Conservation (phyloP, 1,140 invertebrate species). For the Aradophagus sp. region DNA sequence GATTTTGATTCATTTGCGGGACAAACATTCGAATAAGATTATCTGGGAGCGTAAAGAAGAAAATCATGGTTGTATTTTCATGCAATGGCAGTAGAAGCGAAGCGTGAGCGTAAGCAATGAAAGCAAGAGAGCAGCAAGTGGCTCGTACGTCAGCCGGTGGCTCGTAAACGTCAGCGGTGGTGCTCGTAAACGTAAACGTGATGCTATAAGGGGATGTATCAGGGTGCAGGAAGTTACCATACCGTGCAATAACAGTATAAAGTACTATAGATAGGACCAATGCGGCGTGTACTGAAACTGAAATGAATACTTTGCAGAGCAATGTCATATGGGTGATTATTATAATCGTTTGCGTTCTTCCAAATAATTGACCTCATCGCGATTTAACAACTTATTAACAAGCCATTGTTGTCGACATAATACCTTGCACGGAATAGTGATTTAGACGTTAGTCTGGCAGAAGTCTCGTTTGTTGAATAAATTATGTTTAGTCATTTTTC, state of each 20-base stretch:
- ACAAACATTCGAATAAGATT: constrained; percentile 48
- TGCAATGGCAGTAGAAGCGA: constrained; percentile 57
- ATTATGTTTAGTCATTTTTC: no score
- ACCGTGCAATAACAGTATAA: constrained; percentile 69
- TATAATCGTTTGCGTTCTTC: constrained; percentile 26
- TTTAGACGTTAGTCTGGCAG: no score
- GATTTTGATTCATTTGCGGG: constrained; percentile 47
- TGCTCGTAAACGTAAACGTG: constrained; percentile 76
- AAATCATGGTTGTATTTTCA: constrained; percentile 65
- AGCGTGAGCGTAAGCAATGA: constrained; percentile 67
- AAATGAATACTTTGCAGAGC: constrained; percentile 38
- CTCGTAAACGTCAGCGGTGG: constrained; percentile 76
- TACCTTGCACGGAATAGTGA: no score
- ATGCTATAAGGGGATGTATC: constrained; percentile 75
- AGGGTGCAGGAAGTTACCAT: constrained; percentile 69
- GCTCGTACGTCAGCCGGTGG: constrained; percentile 76
- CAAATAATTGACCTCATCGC: no score
- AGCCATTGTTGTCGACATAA: no score
- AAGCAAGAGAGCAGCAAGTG: constrained; percentile 74
- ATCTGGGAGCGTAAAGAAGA: constrained; percentile 49
- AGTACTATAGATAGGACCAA: constrained; percentile 64
- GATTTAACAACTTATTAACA: no score
- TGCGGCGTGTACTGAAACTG: constrained; percentile 32
- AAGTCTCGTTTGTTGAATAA: no score
- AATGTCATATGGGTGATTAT: constrained; percentile 40